Conservation (phyloP, 2,888 invertebrate species). For the Phania funesta region DNA sequence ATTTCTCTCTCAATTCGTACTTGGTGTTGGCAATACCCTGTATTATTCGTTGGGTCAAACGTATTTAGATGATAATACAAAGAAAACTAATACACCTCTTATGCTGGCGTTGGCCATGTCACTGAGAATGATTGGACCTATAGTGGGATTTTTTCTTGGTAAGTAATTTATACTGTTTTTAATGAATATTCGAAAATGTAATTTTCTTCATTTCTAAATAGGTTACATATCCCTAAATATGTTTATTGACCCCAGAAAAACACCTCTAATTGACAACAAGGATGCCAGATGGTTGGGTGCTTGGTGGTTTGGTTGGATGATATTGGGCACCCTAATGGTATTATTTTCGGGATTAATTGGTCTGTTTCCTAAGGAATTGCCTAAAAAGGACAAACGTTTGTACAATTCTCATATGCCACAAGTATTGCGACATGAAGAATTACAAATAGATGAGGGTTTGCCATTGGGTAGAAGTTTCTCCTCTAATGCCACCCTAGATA, state of each 20-base stretch:
- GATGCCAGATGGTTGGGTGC: constrained; percentile 87
- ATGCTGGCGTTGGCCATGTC: constrained; percentile 81
- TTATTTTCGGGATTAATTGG: constrained; percentile 84
- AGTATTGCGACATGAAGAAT: constrained; percentile 74
- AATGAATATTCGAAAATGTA: not conserved
- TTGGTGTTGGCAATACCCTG: constrained; percentile 85
- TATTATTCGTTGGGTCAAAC: constrained; percentile 86
- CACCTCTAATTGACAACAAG: constrained; percentile 83
- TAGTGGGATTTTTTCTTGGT: constrained; percentile 83
- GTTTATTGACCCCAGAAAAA: constrained; percentile 83
- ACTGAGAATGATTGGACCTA: constrained; percentile 81
- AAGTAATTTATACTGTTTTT: not conserved
- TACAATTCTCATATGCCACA: constrained; percentile 76
- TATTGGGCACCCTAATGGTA: constrained; percentile 82
- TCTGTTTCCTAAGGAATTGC: constrained; percentile 83
- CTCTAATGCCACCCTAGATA: constrained; percentile 74
- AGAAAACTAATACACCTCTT: constrained; percentile 84
- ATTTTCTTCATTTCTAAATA: constrained; percentile 44
- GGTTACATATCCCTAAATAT: constrained; percentile 81
- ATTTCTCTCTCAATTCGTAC: constrained; percentile 85
- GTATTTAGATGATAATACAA: constrained; percentile 86
- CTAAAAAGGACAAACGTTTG: constrained; percentile 70
- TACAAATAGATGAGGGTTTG: constrained; percentile 73
- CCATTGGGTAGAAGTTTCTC: constrained; percentile 74
- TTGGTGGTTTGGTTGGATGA: constrained; percentile 88